Base-by-base conservation (phyloP, 1,140 invertebrate species). In the Macrosteles quadrilineatus region DNA sequence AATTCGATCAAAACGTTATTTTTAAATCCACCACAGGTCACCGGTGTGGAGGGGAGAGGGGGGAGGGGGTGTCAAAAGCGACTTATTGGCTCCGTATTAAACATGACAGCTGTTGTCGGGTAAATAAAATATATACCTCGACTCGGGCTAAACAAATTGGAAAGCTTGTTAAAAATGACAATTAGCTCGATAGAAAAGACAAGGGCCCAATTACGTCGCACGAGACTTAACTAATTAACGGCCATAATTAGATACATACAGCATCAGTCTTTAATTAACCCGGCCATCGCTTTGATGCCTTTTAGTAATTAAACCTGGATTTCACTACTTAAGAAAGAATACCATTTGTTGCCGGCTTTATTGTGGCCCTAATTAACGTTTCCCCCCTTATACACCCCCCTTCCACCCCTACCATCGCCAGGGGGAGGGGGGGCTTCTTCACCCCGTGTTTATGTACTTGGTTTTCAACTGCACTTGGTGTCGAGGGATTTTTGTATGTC, bases 291-390 rank as follows among this genome's bases (percentile, higher is more conserved):
- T 59, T 59, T 59, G 55, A 59, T 59, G 55, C 55, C 55, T 59
- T 59, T 59, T 29, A 59, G 55, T 59, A 59, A 59, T 59, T 59
- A 59, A 59, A 59, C 21, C 23, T 59, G 55, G 55, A 59, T 59
- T 59, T 59, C 55, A 59, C 55, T 59, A 59, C 55, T 59, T 59
- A 59, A 59, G 55, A 59, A 59, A 59, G 55, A 59, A 59, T 59
- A 59, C 23, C 55, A 59, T 27, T 30, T 30, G 27, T 25, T 59
- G 12, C 23, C 14, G 23, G 23, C 21, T 30, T 27, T 30, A 59
- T 27, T 59, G 55, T 59, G 55, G 6, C 55, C 55, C 55, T 59
- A 59, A 59, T 59, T 59, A 59, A 30, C 55, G 55, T n/a, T 6
- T n/a, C 21, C 47, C 47, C n/a, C 47, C 21, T n/a, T n/a, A n/a